Base-by-base conservation (phyloP, 2,113 vertebrate species). In the Peucedramus taeniatus region DNA sequence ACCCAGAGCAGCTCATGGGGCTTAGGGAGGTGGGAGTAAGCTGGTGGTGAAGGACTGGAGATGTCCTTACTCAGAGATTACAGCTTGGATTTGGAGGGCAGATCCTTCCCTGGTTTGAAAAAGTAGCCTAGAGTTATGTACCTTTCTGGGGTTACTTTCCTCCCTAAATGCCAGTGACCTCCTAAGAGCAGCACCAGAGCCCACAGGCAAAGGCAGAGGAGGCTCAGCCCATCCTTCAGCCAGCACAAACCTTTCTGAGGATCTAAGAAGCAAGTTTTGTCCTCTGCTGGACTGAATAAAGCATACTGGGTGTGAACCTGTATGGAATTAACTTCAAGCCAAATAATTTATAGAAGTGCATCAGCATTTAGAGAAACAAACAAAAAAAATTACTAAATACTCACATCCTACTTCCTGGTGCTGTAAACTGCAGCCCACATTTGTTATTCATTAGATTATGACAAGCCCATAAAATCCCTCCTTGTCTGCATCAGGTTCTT, bases 221-320 rank as follows among this genome's bases (percentile, higher is more conserved):
- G 27, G 50, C 71, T 93, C 39, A 35, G 50, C 66, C 4, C 11
- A 21, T 40, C 54, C 64, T 49, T 50, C 82, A 76, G 54, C 40
- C 69, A 50, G 82, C 33, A 27, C 15, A 37, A 56, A 64, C 20
- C 23, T 13, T 54, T 54, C 64, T 45, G 40, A 64, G 50, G 49
- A 64, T 1, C 30, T 8, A 10, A 33, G 30, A 39, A 69, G 53
- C 49, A 59, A 63, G 6, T 84, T 90, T 50, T 65, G 23, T 53
- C 79, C 82, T 30, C 54, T 77, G 78, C 26, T 95, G 95, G 78
- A 61, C 11, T 84, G 65, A 87, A 87, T 90, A 56, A 80, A 68
- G 77, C 35, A 7, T 7, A 42, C 16, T 42, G 42, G 42, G 42
- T 42, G 42, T 42, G 42, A 42, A 42, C 15, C 42, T 19, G 18